phyloP scores from a whole-genome alignment of 2,888 invertebrate genomes.

The Thera britannica region DNA sequence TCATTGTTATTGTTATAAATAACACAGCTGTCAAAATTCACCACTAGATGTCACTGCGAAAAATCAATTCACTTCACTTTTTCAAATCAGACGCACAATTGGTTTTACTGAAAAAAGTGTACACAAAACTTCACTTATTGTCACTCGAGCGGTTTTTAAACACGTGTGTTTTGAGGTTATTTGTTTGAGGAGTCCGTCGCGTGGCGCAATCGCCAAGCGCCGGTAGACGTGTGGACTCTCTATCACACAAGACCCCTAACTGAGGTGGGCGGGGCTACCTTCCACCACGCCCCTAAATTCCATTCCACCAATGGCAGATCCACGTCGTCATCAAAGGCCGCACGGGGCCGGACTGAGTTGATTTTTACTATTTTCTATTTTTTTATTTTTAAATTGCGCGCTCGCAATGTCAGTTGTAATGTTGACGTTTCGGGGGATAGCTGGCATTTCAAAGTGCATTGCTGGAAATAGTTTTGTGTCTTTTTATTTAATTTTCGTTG shows the following conservation, averaged over 20 bases:
- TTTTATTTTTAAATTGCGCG: conserved; percentile 68
- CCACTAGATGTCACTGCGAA: conserved; percentile 69
- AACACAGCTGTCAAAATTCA: conserved; percentile 42
- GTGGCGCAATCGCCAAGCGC: conserved; percentile 81
- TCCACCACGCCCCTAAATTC: conserved; percentile 67
- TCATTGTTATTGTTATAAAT: conserved; percentile 51
- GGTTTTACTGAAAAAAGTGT: background rate
- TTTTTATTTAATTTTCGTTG: conserved; percentile 28
- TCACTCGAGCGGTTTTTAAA: conserved; percentile 38
- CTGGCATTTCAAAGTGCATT: conserved; percentile 57
- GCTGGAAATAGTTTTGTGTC: conserved; percentile 49
- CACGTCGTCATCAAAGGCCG: conserved; percentile 69
- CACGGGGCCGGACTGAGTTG: conserved; percentile 79
- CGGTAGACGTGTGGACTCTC: conserved; percentile 76
- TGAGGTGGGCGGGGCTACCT: conserved; percentile 67
- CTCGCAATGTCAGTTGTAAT: conserved; percentile 69
- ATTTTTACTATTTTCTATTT: conserved; percentile 76
- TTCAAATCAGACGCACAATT: conserved; percentile 34
- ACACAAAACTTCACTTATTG: conserved; percentile 38
- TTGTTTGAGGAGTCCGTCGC: conserved; percentile 55
- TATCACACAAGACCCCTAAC: conserved; percentile 68
- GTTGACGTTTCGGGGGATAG: conserved; percentile 64
- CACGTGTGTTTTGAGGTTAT: conserved; percentile 63
- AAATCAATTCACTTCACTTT: conserved; percentile 50
- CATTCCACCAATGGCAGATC: conserved; percentile 59